These are phyloP conservation scores for Heliconius himera DNA, from an alignment of 1,140 invertebrate species.

Conservation along the genomic window DNA sequence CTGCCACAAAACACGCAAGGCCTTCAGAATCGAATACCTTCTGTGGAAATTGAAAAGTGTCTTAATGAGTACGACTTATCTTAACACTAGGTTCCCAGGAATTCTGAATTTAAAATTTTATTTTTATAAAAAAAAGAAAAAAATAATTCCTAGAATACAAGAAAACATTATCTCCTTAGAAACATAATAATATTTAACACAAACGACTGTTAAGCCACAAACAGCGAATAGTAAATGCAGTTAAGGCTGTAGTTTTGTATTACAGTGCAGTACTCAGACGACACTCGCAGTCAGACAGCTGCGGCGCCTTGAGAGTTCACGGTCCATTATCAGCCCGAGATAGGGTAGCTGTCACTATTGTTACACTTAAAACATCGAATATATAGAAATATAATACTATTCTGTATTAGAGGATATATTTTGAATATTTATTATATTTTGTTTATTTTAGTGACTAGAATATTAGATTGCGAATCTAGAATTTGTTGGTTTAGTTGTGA, in stretches of 20 bases:
- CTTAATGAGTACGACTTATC: too few relatives aligned
- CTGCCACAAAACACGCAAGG: too few relatives aligned
- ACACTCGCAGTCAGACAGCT: conserved; percentile 57
- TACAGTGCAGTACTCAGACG: conserved; percentile 39
- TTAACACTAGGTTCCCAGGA: too few relatives aligned
- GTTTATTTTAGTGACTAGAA: background rate
- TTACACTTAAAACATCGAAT: conserved; percentile 52
- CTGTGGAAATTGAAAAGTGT: too few relatives aligned
- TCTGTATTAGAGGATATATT: background rate
- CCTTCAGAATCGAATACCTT: too few relatives aligned
- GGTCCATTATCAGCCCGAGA: conserved; percentile 71
- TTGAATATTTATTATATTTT: background rate
- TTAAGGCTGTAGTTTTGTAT: conserved; percentile 39
- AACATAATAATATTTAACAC: conserved; percentile 6
- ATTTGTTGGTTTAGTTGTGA: too few relatives aligned
- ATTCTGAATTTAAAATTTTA: too few relatives aligned
- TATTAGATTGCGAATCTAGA: background rate
- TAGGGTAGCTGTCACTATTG: conserved; percentile 61
- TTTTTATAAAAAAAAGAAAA: too few relatives aligned
- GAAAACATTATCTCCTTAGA: background rate
- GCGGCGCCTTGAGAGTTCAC: conserved; percentile 63
- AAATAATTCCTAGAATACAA: background rate
- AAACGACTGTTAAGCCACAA: conserved; percentile 12
- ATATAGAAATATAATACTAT: background rate
- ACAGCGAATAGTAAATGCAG: conserved; percentile 15